Percentiles rank a stretch among this genome's conserved stretches.
Conservation (phyloP, 1,140 invertebrate genomes). For the Arion vulgaris region DNA sequence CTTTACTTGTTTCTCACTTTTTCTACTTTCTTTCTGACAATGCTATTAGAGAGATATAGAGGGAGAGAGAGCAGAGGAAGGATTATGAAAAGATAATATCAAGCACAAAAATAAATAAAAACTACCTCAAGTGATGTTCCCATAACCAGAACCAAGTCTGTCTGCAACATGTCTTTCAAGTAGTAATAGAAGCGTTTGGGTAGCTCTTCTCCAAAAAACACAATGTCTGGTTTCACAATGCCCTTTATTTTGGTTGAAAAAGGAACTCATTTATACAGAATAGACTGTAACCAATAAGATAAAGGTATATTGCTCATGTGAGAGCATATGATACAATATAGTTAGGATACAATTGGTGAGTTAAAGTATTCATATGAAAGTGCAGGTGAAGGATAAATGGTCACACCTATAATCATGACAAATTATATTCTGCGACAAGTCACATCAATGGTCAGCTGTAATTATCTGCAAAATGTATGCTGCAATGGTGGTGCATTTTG, state of each 20-base stretch:
- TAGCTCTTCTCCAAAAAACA: constrained; percentile 73
- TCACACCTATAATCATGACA: too few relatives aligned
- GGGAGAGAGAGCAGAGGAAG: neutral
- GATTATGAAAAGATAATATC: neutral
- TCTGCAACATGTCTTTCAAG: constrained; percentile 69
- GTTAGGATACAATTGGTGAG: neutral
- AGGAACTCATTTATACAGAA: neutral
- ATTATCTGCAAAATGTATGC: too few relatives aligned
- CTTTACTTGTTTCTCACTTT: too few relatives aligned
- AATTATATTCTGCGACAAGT: too few relatives aligned
- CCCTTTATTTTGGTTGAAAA: constrained; percentile 34
- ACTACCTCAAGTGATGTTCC: constrained; percentile 72
- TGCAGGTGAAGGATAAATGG: too few relatives aligned
- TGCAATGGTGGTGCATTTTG: too few relatives aligned
- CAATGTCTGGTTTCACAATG: constrained; percentile 73
- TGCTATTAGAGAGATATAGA: neutral
- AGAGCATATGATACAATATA: too few relatives aligned
- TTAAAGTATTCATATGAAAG: too few relatives aligned
- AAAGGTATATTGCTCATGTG: too few relatives aligned
- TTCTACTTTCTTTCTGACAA: too few relatives aligned
- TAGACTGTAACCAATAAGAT: neutral
- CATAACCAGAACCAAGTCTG: constrained; percentile 72
- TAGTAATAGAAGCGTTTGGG: constrained; percentile 70
- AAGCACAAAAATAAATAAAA: neutral
- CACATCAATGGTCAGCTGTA: too few relatives aligned